Evolutionary conservation across 2,888 invertebrate species (phyloP), one percentile per base, ranked within the genome.

Genomic region (Diplazon laetatorius): DNA sequence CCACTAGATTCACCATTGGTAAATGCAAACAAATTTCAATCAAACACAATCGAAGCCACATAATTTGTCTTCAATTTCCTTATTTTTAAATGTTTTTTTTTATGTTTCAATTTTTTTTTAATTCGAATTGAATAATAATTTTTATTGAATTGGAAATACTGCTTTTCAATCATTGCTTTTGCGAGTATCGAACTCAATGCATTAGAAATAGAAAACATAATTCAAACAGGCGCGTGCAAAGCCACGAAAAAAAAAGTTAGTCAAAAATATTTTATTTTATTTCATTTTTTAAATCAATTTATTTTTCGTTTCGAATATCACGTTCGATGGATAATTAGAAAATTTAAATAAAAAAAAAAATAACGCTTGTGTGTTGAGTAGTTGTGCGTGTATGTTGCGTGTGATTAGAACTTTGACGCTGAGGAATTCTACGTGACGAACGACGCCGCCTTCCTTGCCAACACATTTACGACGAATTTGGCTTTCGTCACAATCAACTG

Each of bases 361-460:
- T n/a, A 6, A 2, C 30, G 75, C 68, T 63, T 65, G 66, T 44
- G 76, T 71, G 66, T 76, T 74, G 52, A 63, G 76, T 76, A 44
- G 70, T n/a, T 59, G 76, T 73, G 75, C 83, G 85, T 85, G 85
- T 89, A 85, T 90, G 88, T 90, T 89, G 89, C 88, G 89, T 91
- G 89, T 89, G 91, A 91, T 91, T 94, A 97, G 97, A 96, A 96
- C 92, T 95, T 96, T 93, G 96, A 96, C 93, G 94, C 95, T 92
- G 96, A 97, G 91, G 96, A 98, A 91, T 98, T 98, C 95, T 99
- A 99, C 95, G 96, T 97, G 92, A 97, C 97, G 88, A 97, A 97
- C 91, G 99, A 99, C 93, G 96, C 97, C 91, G 97, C 97, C 90
- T 95, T 99, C 92, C 95, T 98, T 92, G 96, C 97, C 91, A 97